Conservation (phyloP, 2,797 vertebrate species). For the Brachyrhaphis roseni region DNA sequence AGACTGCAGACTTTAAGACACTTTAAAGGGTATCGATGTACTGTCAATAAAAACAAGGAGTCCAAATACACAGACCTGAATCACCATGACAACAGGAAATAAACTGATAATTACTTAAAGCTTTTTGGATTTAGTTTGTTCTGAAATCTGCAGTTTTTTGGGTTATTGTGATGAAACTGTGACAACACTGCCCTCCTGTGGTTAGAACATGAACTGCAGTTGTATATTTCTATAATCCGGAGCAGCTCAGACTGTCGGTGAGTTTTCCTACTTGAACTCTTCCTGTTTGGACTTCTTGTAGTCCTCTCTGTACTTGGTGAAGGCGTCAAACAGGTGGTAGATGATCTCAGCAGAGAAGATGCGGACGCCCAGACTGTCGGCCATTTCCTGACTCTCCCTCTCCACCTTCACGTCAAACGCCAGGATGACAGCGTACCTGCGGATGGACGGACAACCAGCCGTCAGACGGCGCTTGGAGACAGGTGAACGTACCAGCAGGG, state of each 20-base stretch:
- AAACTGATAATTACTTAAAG: no score
- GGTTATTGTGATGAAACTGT: background rate
- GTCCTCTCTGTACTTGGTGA: conserved; percentile 97
- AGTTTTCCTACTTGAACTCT: conserved; percentile 91
- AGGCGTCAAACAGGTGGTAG: conserved; percentile 97
- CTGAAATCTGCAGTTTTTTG: background rate
- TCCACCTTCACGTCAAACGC: conserved; percentile 97
- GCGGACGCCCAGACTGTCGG: conserved; percentile 92
- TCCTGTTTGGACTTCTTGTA: conserved; percentile 99
- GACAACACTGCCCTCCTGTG: background rate
- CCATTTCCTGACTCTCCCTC: conserved; percentile 97
- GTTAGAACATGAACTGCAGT: background rate
- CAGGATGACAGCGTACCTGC: conserved; percentile 92
- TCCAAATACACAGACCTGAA: background rate
- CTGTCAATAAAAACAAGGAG: no score
- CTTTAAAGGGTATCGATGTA: background rate
- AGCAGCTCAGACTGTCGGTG: no score
- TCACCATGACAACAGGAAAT: background rate
- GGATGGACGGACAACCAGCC: background rate
- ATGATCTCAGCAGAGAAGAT: conserved; percentile 98
- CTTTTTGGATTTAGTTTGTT: background rate
- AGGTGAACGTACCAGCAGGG: background rate
- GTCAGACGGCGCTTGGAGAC: no score
- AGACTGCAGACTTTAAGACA: no score
- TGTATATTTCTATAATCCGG: background rate